A percentile compares a stretch with the other conserved stretches of the same genome.
These are phyloP conservation scores for Pheosia gnoma DNA, from an alignment of 2,888 invertebrate species.

Conservation along the genomic window DNA sequence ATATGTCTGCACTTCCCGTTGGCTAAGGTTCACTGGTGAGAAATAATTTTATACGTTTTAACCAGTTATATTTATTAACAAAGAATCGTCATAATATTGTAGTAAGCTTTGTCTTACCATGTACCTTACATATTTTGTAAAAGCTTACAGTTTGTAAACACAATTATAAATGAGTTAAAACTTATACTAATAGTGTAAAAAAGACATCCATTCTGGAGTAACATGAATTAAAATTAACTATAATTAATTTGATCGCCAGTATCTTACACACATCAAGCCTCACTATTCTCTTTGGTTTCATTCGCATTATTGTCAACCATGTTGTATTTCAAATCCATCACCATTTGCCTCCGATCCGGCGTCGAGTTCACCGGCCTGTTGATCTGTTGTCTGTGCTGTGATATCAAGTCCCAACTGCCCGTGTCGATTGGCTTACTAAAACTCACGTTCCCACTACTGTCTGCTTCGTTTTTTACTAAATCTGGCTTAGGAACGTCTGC, in stretches of 20 bases:
- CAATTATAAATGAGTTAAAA: too few species aligned
- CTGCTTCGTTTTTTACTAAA: slow-evolving; percentile 42
- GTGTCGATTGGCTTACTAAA: slow-evolving; percentile 59
- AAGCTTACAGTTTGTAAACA: too few species aligned
- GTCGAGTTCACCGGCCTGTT: slow-evolving; percentile 45
- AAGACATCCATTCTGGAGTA: too few species aligned
- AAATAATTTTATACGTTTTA: slow-evolving; percentile 11
- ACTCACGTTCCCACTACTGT: slow-evolving; percentile 58
- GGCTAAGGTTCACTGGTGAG: slow-evolving; percentile 94
- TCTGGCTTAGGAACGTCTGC: slow-evolving; percentile 36
- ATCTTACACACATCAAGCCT: slow-evolving; percentile 43
- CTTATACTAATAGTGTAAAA: too few species aligned
- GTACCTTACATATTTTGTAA: too few species aligned
- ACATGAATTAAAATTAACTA: not conserved
- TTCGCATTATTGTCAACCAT: slow-evolving; percentile 32
- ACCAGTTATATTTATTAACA: too few species aligned
- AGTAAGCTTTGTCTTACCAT: too few species aligned
- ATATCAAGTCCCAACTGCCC: slow-evolving; percentile 81
- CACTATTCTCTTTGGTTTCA: slow-evolving; percentile 50
- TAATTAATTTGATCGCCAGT: not conserved
- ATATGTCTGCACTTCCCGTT: slow-evolving; percentile 95
- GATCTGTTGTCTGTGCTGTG: slow-evolving; percentile 77
- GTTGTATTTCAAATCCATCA: slow-evolving; percentile 67
- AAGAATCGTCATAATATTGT: too few species aligned
- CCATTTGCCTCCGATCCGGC: slow-evolving; percentile 46